Conservation (phyloP, 2,888 invertebrate species). For the Drosophila ezoana region DNA sequence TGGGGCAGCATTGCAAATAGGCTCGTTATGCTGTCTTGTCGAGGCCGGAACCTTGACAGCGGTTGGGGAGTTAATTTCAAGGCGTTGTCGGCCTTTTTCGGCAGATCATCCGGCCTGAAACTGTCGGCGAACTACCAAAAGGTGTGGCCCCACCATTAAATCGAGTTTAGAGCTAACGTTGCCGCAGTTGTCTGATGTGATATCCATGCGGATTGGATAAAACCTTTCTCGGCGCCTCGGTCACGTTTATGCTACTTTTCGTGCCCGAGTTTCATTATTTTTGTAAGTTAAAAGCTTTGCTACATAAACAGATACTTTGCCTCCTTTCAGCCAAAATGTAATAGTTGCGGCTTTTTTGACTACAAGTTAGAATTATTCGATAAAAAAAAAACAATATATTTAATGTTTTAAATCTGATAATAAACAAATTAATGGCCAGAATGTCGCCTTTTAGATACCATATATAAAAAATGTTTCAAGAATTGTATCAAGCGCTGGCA, state of each 20-base stretch:
- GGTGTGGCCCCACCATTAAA: conserved; percentile 59
- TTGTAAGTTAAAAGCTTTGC: no score
- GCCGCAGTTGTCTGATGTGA: conserved; percentile 15
- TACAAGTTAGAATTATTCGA: no score
- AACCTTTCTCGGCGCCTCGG: background rate
- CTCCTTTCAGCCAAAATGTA: no score
- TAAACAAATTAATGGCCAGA: no score
- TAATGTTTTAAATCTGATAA: no score
- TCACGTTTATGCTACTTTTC: background rate
- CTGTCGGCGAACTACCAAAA: conserved; percentile 56
- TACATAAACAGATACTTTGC: no score
- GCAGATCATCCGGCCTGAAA: conserved; percentile 55
- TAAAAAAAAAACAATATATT: no score
- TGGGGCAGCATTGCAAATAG: conserved; percentile 73
- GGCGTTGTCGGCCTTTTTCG: conserved; percentile 33
- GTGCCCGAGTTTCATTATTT: background rate
- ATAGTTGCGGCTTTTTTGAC: no score
- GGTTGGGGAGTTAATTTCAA: conserved; percentile 54
- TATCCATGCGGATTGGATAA: conserved; percentile 29
- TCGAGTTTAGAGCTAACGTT: conserved; percentile 58
- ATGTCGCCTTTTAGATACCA: no score
- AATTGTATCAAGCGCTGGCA: no score
- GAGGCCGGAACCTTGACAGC: conserved; percentile 17
- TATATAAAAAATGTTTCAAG: no score
- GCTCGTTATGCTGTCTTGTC: conserved; percentile 64